Base-by-base conservation (phyloP, 1,140 invertebrate species). In the Aricia agestis region DNA sequence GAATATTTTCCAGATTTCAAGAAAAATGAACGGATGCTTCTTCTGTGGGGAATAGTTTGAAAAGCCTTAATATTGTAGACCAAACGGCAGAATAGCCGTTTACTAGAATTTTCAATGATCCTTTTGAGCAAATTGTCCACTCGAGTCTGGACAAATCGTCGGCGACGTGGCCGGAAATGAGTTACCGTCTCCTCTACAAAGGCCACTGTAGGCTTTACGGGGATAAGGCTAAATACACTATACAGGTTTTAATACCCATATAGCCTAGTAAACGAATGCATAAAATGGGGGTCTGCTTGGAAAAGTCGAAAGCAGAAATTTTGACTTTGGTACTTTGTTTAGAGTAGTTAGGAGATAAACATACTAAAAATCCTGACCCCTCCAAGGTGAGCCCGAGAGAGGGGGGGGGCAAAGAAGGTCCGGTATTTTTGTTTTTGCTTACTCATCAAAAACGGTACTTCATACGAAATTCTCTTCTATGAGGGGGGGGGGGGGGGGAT, bases 151-250 rank as follows among this genome's bases (percentile, higher is more conserved):
- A 19, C 59, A 63, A 63, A 25, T 59, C 58, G n/a, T 63, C 18
- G 18, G 58, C 2, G 17, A 63, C 19, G 59, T 63, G 11, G 17
- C 59, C 59, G 59, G 59, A 63, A 63, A 63, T 63, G 11, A 63
- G 59, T 63, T 25, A 19, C 19, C 59, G 59, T 63, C 59, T 63
- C 59, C n/a, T 59, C 58, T 4, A 59, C 58, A 63, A 63, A 19
- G 19, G 59, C 59, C 19, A 63, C 19, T 31, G 67, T 57, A 15
- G 36, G 66, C 36, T 45, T 42, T 52, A 45, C 41, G 36, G 45
- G 15, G 0, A 10, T 18, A 17, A n/a, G 13, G 42, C 36, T 32
- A 1, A 25, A 15, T 11, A 31, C 15, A 52, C 45, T 2, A 15
- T 9, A 52, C 11, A 52, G 13, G 45, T 52, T 52, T 52, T 13